Evolutionary conservation across 2,113 vertebrate genomes (phyloP), one percentile per base, ranked within the genome.

Genomic region (Ceyx melanurus): DNA sequence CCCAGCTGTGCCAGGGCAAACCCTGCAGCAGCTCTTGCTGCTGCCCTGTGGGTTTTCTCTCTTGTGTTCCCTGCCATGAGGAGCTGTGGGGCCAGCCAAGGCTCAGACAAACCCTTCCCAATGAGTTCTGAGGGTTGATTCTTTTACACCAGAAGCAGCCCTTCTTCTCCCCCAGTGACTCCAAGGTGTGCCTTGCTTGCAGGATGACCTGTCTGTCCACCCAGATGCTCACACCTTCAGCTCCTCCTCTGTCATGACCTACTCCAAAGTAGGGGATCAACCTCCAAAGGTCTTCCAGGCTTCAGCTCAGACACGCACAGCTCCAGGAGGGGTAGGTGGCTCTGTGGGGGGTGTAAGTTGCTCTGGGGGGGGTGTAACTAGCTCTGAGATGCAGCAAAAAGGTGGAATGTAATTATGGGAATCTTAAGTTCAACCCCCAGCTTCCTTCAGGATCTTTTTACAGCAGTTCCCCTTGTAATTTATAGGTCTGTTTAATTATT

Each of bases 221-320:
- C 90, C 98, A 21, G 97, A 97, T 56, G 78, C 86, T 4, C 99
- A 99, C 96, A 98, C 98, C 0, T 99, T 99, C 97, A 98, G 98
- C 96, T 99, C 98, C 70, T 99, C 99, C 29, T 99, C 98, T 18
- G 90, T 99, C 81, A 98, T 99, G 98, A 99, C 98, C 1, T 99
- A 99, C 82, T 99, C 99, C 92, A 99, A 98, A 96, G 86, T 97
- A 65, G 99, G 99, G 57, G 95, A 99, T 79, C 98, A 99, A 65
- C 98, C 98, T 15, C 97, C 99, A 19, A 99, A 99, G 86, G 98
- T 99, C 50, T 99, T 99, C 96, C 98, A 99, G 16, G 98, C 99
- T 29, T 97, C 98, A 4, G 92, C 97, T 23, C 98, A 99, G 88
- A 99, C 98, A 1, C 98, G 97, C 37, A 95, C 88, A 2, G 99